Conservation (phyloP, 2,888 invertebrate genomes). For the Adela reaumurella region DNA sequence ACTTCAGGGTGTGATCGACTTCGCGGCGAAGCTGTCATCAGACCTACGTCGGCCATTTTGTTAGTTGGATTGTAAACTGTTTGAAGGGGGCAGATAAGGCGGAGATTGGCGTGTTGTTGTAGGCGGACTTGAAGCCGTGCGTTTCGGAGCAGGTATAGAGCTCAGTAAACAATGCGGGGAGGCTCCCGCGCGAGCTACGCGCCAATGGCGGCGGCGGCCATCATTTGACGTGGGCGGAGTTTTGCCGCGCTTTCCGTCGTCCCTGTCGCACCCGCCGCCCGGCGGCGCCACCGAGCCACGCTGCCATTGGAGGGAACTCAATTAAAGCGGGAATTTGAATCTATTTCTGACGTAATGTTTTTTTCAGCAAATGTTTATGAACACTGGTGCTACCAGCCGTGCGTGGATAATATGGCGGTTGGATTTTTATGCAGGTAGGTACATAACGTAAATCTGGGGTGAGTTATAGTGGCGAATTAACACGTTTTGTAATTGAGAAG, state of each 20-base stretch:
- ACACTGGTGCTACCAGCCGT: slow-evolving; percentile 12
- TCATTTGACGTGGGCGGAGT: slow-evolving; percentile 63
- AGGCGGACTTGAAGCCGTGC: neutral
- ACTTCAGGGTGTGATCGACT: neutral
- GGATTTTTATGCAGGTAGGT: slow-evolving; percentile 9
- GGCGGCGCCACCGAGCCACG: slow-evolving; percentile 22
- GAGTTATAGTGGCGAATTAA: slow-evolving; percentile 43
- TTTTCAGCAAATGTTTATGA: slow-evolving; percentile 44
- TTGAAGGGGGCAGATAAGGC: neutral
- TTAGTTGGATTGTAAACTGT: neutral
- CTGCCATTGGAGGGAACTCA: slow-evolving; percentile 47
- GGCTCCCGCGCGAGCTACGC: slow-evolving; percentile 33
- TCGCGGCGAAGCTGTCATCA: neutral
- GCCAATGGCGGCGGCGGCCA: slow-evolving; percentile 63
- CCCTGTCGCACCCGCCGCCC: slow-evolving; percentile 20
- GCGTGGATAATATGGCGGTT: neutral
- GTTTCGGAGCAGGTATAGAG: neutral
- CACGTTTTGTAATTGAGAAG: slow-evolving; percentile 29
- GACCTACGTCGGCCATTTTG: too few relatives aligned
- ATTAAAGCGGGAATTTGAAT: slow-evolving; percentile 54
- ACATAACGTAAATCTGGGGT: slow-evolving; percentile 37
- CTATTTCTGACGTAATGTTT: slow-evolving; percentile 54
- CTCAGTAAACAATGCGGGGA: slow-evolving; percentile 17
- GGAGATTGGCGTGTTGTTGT: neutral
- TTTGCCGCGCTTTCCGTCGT: slow-evolving; percentile 22